Percentiles rank a stretch among this genome's conserved stretches.
Evolutionary conservation across 1,140 invertebrate species (phyloP).

Genomic region (Archivesica marissinica): DNA sequence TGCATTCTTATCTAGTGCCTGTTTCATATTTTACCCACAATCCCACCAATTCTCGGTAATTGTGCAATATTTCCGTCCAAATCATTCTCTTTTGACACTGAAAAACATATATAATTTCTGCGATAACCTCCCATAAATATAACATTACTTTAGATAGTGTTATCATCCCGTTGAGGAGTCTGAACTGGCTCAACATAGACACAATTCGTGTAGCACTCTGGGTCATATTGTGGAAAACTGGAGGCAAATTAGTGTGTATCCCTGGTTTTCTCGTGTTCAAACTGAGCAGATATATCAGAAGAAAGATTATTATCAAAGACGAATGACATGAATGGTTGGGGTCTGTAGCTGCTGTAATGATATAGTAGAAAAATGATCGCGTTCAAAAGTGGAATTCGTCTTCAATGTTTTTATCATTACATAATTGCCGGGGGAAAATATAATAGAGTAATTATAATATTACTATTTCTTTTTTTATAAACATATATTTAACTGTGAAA

Average conservation of each 20-base stretch:
- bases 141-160: slow-evolving; percentile 54
- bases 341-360: not conserved
- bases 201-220: not conserved
- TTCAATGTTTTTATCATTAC: not conserved
- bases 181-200: slow-evolving; percentile 35
- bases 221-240: not conserved
- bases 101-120: slow-evolving; percentile 55
- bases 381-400: not conserved
- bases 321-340: slow-evolving; percentile 4
- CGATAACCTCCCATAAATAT: slow-evolving; percentile 61
- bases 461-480: too few species aligned
- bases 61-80: slow-evolving; percentile 24
- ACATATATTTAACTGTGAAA: too few species aligned
- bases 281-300: slow-evolving; percentile 4
- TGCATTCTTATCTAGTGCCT: slow-evolving; percentile 21
- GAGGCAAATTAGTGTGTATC: not conserved
- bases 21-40: slow-evolving; percentile 41
- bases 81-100: slow-evolving; percentile 53
- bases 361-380: not conserved
- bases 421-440: too few species aligned
- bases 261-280: not conserved
- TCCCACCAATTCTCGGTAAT: slow-evolving; percentile 7
- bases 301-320: slow-evolving; percentile 8
- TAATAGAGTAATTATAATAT: too few species aligned
- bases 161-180: slow-evolving; percentile 23